Evolutionary conservation across 2,113 vertebrate genomes (phyloP).

Genomic region (Megaceryle torquata): DNA sequence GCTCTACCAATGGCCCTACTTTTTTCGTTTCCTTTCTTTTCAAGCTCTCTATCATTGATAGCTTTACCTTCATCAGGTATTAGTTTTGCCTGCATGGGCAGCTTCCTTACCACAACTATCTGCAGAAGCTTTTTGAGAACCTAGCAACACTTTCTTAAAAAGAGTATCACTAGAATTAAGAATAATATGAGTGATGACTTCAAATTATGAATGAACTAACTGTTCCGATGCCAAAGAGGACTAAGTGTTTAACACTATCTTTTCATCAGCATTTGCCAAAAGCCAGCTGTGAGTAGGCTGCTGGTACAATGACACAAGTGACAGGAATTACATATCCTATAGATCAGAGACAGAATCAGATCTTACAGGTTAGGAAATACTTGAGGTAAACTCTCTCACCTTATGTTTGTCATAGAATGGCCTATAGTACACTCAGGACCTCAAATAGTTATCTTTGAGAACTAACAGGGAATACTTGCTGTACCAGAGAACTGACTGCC

Average conservation of each 20-base stretch:
- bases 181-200: background rate
- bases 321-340: background rate
- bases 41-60: background rate
- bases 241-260: background rate
- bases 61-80: background rate
- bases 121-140: background rate
- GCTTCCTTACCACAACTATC: background rate
- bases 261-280: background rate
- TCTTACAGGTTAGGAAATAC: background rate
- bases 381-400: background rate
- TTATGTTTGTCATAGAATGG: background rate
- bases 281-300: background rate
- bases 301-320: background rate
- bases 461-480: background rate
- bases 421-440: background rate
- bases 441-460: background rate
- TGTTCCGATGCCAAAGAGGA: background rate
- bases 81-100: background rate
- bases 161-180: background rate
- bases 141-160: background rate
- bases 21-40: background rate
- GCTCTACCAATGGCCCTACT: background rate
- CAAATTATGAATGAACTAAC: background rate
- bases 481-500: background rate
- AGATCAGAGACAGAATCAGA: background rate